Conservation (phyloP, 2,113 vertebrate species). For the Sylvilagus bachmani region DNA sequence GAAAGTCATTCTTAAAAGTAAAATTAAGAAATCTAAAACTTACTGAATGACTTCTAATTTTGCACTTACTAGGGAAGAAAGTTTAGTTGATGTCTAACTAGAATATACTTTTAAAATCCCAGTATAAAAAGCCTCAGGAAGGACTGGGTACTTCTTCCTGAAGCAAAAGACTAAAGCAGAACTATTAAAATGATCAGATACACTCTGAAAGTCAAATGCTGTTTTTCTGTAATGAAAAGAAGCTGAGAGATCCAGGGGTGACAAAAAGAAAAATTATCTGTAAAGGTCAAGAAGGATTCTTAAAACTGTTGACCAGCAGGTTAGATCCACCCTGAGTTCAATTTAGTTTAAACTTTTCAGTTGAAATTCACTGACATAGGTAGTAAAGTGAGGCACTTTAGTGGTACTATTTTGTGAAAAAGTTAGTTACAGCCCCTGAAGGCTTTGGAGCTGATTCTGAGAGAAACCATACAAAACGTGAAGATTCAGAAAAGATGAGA, state of each 20-base stretch:
- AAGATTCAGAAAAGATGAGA: not conserved
- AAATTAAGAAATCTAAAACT: slow-evolving; percentile 5
- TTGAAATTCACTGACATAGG: not conserved
- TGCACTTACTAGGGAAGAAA: not conserved
- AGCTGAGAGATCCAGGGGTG: not conserved
- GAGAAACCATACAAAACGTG: not conserved
- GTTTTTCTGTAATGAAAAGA: slow-evolving; percentile 16
- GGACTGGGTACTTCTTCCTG: not conserved
- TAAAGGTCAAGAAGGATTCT: not conserved
- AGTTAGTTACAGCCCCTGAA: not conserved
- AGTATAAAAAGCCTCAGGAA: not conserved
- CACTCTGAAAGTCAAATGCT: not conserved
- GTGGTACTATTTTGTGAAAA: not conserved
- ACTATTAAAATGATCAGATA: not conserved
- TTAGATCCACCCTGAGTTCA: not conserved
- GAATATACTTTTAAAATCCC: not conserved
- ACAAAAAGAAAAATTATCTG: not conserved
- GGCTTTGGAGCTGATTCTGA: not conserved
- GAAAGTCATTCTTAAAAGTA: not conserved
- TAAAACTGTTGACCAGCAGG: not conserved
- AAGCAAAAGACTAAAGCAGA: not conserved
- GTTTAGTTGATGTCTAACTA: not conserved
- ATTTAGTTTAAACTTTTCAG: not conserved
- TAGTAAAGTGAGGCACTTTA: not conserved
- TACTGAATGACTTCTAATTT: not conserved